These are phyloP conservation scores for Drosophila varians DNA, from an alignment of 1,140 invertebrate genomes.

Conservation along the genomic window DNA sequence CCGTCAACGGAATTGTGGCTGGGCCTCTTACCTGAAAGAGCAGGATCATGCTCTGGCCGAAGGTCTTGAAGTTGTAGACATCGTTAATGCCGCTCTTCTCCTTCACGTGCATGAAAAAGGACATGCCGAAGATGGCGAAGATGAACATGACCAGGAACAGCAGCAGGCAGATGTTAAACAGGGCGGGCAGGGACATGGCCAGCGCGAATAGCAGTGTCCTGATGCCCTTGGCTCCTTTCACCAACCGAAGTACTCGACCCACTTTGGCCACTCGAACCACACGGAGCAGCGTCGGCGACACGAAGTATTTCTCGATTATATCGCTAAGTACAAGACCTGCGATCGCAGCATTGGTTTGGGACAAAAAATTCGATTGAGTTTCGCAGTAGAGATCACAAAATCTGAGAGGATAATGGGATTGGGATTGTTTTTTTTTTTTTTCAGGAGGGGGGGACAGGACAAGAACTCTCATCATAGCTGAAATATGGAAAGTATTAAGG, in stretches of 20 bases:
- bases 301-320: constrained; percentile 98
- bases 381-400: constrained; percentile 5
- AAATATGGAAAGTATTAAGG: constrained; percentile 72
- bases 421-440: background rate
- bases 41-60: constrained; percentile 98
- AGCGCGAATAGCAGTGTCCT: constrained; percentile 98
- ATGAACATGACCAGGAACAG: constrained; percentile 99
- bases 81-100: constrained; percentile 96
- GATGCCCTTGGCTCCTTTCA: constrained; percentile 99
- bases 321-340: constrained; percentile 97
- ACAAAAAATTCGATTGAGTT: constrained; percentile 36
- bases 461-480: constrained; percentile 55
- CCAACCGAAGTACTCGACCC: constrained; percentile 96
- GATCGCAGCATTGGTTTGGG: constrained; percentile 6
- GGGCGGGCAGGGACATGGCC: constrained; percentile 98
- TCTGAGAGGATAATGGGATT: background rate
- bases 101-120: constrained; percentile 99
- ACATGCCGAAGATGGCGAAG: constrained; percentile 99
- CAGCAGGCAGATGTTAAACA: constrained; percentile 99
- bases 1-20: constrained; percentile 81
- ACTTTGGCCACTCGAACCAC: constrained; percentile 99
- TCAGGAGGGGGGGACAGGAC: constrained; percentile 9
- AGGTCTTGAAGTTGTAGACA: constrained; percentile 99
- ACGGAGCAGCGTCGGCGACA: constrained; percentile 97
- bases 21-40: constrained; percentile 93